Evolutionary conservation across 2,797 vertebrate genomes (phyloP).

Genomic region (Rhabdomys pumilio): DNA sequence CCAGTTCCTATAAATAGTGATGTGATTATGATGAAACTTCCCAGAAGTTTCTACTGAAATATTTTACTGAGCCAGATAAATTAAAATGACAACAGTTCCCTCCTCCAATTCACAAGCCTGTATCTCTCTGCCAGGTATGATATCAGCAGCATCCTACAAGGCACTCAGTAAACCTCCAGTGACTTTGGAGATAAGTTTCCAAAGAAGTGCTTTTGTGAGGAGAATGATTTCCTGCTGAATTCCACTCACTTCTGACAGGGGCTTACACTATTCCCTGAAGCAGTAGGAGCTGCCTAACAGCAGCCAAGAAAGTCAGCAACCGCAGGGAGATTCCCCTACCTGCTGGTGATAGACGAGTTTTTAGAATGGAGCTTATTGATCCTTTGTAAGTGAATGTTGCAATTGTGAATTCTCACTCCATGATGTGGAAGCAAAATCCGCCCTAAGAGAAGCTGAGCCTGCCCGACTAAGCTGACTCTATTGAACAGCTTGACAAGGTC

Average conservation of each 20-base stretch:
- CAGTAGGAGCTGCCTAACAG: neutral
- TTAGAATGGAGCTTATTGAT: constrained; percentile 80
- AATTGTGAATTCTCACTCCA: constrained; percentile 63
- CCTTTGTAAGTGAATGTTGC: constrained; percentile 48
- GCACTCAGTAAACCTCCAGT: constrained; percentile 42
- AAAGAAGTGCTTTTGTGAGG: neutral
- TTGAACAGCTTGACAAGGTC: constrained; percentile 46
- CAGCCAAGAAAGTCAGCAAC: constrained; percentile 54
- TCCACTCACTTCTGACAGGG: constrained; percentile 49
- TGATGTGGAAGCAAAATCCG: constrained; percentile 58
- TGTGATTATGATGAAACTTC: constrained; percentile 12
- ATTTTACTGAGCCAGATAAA: constrained; percentile 30
- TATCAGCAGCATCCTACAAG: neutral
- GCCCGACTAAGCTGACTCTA: constrained; percentile 47
- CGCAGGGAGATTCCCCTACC: constrained; percentile 8
- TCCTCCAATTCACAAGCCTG: neutral
- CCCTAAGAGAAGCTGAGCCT: constrained; percentile 53
- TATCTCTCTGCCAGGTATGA: neutral
- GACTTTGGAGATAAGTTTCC: constrained; percentile 19
- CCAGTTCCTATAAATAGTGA: neutral
- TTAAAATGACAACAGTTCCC: neutral
- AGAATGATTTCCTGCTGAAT: constrained; percentile 55
- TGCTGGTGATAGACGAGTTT: constrained; percentile 64
- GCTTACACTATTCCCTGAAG: neutral
- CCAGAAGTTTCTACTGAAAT: neutral